These are phyloP conservation scores for Drosophila saltans DNA, from an alignment of 1,140 invertebrate species.

Conservation along the genomic window DNA sequence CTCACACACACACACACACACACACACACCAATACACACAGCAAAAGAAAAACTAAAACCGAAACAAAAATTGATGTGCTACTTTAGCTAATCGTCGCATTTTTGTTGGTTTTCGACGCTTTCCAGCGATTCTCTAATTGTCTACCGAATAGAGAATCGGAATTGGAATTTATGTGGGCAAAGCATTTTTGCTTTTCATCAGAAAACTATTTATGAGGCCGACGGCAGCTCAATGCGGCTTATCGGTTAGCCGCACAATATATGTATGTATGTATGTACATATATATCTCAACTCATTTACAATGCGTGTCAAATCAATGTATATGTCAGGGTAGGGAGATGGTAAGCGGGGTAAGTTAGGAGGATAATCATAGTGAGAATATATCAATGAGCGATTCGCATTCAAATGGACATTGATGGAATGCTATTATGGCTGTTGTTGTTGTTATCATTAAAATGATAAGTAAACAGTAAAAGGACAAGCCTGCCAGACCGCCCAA, in stretches of 20 bases:
- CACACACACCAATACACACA: constrained; percentile 22
- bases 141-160: constrained; percentile 22
- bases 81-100: constrained; percentile 65
- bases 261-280: not conserved
- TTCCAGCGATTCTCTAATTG: constrained; percentile 41
- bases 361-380: not conserved
- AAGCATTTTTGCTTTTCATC: constrained; percentile 24
- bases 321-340: not conserved
- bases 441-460: constrained; percentile 47
- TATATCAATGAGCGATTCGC: constrained; percentile 7
- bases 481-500: not conserved
- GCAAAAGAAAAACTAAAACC: constrained; percentile 36
- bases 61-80: constrained; percentile 61
- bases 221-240: constrained; percentile 35
- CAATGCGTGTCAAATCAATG: constrained; percentile 59
- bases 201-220: constrained; percentile 43
- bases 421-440: constrained; percentile 44
- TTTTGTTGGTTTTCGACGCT: constrained; percentile 29
- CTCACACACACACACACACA: not conserved
- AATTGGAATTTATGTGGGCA: constrained; percentile 53
- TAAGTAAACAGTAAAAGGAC: constrained; percentile 23
- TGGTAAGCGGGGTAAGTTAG: not conserved
- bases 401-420: constrained; percentile 10
- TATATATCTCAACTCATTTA: constrained; percentile 60
- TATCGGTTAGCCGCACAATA: constrained; percentile 31